These are phyloP conservation scores for Apamea crenata DNA, from an alignment of 2,888 invertebrate species.

Conservation along the genomic window DNA sequence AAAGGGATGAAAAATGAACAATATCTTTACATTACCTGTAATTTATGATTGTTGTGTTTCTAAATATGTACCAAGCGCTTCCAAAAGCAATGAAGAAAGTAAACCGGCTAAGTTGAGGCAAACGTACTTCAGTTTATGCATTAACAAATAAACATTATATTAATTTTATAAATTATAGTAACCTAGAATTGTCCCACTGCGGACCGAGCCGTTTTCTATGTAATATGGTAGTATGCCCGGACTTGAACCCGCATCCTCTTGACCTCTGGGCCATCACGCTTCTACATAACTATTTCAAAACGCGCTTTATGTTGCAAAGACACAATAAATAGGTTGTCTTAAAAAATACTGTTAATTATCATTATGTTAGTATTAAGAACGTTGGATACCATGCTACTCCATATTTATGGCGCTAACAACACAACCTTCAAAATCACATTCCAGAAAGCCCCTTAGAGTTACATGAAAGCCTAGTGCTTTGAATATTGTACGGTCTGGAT, in stretches of 20 bases:
- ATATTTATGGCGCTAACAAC: neutral
- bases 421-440: neutral
- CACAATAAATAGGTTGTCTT: neutral
- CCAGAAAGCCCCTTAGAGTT: constrained; percentile 3
- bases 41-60: too few relatives aligned
- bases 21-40: too few relatives aligned
- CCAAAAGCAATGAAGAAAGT: too few relatives aligned
- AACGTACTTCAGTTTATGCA: too few relatives aligned
- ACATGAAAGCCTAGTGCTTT: constrained; percentile 36
- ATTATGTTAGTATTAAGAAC: neutral
- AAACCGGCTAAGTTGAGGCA: too few relatives aligned
- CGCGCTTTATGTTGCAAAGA: neutral
- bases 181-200: too few relatives aligned
- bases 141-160: too few relatives aligned
- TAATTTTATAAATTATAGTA: too few relatives aligned
- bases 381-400: neutral
- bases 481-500: constrained; percentile 4
- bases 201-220: too few relatives aligned
- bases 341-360: neutral
- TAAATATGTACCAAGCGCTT: too few relatives aligned
- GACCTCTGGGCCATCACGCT: neutral
- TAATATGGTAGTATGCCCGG: neutral
- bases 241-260: neutral
- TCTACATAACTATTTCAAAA: neutral
- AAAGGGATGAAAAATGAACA: too few relatives aligned